Conservation (phyloP, 2,113 vertebrate species). For the Cygnus atratus region DNA sequence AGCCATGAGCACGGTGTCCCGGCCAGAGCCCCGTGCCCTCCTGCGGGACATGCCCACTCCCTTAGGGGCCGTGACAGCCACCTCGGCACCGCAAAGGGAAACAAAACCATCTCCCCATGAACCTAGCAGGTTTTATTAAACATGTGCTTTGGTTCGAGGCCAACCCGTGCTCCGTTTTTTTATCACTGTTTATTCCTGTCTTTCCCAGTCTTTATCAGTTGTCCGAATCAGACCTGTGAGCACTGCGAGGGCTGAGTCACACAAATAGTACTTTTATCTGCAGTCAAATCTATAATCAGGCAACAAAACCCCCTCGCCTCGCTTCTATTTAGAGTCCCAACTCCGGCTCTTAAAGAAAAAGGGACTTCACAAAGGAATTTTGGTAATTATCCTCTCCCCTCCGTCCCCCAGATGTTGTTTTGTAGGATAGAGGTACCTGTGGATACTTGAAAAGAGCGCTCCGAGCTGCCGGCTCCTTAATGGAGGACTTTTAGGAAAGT, state of each 20-base stretch:
- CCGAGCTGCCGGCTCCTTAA: conserved; percentile 14
- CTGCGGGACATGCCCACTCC: not conserved
- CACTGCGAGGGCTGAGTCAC: conserved; percentile 5
- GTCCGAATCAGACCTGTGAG: conserved; percentile 49
- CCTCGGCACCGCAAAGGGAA: not conserved
- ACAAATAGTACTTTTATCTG: conserved; percentile 50
- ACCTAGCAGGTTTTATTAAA: conserved; percentile 26
- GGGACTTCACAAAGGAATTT: conserved; percentile 46
- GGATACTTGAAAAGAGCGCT: not conserved
- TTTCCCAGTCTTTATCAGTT: conserved; percentile 57
- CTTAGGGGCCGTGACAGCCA: not conserved
- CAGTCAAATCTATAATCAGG: conserved; percentile 38
- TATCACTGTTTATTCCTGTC: conserved; percentile 62
- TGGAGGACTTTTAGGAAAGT: conserved; percentile 38
- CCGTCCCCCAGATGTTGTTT: conserved; percentile 39
- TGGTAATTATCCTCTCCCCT: conserved; percentile 43
- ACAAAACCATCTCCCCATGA: not conserved
- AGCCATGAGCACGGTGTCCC: fast-evolving
- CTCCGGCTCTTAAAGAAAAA: conserved; percentile 14
- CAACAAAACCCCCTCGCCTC: conserved; percentile 13
- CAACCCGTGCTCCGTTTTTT: not conserved
- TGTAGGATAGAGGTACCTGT: conserved; percentile 33
- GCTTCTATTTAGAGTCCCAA: conserved; percentile 1
- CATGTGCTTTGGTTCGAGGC: conserved; percentile 23
- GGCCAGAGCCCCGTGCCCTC: not conserved